Conservation (phyloP, 2,797 vertebrate genomes). For the Pyrocephalus nanus region DNA sequence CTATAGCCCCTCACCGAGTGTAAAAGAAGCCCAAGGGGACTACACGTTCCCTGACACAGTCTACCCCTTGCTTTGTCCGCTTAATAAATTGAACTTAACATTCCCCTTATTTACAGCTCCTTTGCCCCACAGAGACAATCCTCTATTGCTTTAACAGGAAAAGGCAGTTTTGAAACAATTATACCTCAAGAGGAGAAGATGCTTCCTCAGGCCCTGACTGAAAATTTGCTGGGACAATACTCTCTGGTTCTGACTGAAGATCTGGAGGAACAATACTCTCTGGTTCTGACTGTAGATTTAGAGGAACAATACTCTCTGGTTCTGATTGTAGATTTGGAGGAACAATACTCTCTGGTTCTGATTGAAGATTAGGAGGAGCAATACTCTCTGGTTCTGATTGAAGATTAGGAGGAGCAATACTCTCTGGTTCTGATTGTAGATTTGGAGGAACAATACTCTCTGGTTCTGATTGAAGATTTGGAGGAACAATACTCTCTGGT, state of each 20-base stretch:
- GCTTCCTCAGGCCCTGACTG: constrained; percentile 78
- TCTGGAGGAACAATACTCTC: constrained; percentile 18
- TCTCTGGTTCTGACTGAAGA: constrained; percentile 73
- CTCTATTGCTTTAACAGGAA: background rate
- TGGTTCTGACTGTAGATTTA: constrained; percentile 77
- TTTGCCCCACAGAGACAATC: background rate
- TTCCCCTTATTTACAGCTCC: background rate
- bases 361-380: constrained; percentile 73
- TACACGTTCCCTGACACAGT: background rate
- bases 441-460: constrained; percentile 17
- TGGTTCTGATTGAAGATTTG: constrained; percentile 77
- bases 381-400: constrained; percentile 54
- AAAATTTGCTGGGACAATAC: constrained; percentile 68
- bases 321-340: constrained; percentile 77
- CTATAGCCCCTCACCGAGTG: background rate
- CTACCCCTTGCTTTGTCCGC: background rate
- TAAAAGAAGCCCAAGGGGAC: background rate
- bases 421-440: constrained; percentile 73
- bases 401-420: constrained; percentile 68
- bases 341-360: constrained; percentile 1
- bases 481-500: constrained; percentile 51
- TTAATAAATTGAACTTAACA: background rate
- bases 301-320: too few species aligned
- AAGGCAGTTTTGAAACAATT: background rate
- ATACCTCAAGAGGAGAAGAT: constrained; percentile 83